These are phyloP conservation scores for Gymnarchus niloticus DNA, from an alignment of 2,113 vertebrate species.

Conservation along the genomic window DNA sequence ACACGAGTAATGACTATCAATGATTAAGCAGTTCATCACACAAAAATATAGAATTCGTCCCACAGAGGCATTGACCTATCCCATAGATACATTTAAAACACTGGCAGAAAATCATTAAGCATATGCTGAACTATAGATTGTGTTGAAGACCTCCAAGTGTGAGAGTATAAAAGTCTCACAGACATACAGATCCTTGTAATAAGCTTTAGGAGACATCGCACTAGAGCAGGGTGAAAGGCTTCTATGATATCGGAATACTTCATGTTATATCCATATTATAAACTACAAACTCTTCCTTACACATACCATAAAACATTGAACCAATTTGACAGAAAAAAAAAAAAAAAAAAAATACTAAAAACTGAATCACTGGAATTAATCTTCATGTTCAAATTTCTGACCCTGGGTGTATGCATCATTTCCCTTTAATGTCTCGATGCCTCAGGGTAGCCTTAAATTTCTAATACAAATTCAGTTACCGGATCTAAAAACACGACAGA, in stretches of 20 bases:
- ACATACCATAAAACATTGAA: background rate
- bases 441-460: background rate
- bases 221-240: background rate
- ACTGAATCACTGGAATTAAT: too few relatives aligned
- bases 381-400: background rate
- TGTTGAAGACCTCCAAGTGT: conserved; percentile 50
- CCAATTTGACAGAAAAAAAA: too few relatives aligned
- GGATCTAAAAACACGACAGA: background rate
- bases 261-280: background rate
- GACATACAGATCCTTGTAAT: background rate
- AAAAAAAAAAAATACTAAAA: too few relatives aligned
- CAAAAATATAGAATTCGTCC: conserved; percentile 65
- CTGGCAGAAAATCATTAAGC: conserved; percentile 66
- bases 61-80: conserved; percentile 56
- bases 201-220: background rate
- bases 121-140: conserved; percentile 56
- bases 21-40: conserved; percentile 68
- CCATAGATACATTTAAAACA: conserved; percentile 63
- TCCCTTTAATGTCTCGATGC: background rate
- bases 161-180: conserved; percentile 19
- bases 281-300: background rate
- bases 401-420: background rate
- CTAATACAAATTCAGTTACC: background rate
- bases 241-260: background rate
- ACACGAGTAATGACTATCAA: conserved; percentile 57